phyloP scores from a whole-genome alignment of 2,113 vertebrate genomes.

The Cephalopterus ornatus region DNA sequence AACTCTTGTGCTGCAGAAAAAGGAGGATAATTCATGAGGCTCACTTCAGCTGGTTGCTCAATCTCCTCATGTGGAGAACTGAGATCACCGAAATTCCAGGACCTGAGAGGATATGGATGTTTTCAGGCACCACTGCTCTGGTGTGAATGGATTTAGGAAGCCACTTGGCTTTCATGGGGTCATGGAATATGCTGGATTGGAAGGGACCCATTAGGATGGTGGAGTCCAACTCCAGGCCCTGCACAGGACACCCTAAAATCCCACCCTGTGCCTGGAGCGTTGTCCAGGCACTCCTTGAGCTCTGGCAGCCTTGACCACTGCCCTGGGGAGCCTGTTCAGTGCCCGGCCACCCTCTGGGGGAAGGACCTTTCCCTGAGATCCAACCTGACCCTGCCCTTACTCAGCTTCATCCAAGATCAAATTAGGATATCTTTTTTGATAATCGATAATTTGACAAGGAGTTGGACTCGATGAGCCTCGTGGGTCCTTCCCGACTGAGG shows the following conservation, averaged over 20 bases:
- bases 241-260: background rate
- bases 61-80: accelerated
- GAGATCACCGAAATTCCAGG: background rate
- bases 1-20: background rate
- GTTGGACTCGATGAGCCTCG: background rate
- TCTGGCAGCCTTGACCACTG: background rate
- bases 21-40: background rate
- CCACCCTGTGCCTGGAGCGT: background rate
- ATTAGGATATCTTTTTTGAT: background rate
- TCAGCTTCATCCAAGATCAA: background rate
- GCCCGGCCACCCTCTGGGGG: background rate
- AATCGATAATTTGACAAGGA: background rate
- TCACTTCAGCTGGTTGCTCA: background rate
- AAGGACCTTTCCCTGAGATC: background rate
- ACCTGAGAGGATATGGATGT: background rate
- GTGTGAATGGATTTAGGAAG: background rate
- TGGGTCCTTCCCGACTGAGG: background rate
- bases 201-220: background rate
- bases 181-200: background rate
- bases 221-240: background rate
- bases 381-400: background rate
- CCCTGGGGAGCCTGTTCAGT: background rate
- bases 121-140: background rate
- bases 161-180: background rate
- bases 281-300: background rate